A percentile compares a stretch with the other conserved stretches of the same genome.
Conservation (phyloP, 1,140 invertebrate species). For the Zaprionus vittiger region DNA sequence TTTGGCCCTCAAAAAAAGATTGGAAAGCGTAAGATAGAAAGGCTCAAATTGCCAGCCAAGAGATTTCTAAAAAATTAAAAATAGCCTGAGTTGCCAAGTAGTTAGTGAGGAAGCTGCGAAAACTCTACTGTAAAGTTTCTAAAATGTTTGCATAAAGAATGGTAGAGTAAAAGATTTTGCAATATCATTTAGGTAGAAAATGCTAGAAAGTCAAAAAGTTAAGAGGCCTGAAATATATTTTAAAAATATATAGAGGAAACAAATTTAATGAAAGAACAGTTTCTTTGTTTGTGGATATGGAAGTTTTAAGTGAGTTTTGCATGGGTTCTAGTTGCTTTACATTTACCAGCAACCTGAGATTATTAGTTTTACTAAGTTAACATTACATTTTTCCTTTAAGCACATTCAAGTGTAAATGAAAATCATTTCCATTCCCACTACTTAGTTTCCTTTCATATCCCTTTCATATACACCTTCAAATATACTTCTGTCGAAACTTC, state of each 20-base stretch:
- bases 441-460: too few species aligned
- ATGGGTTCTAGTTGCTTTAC: too few species aligned
- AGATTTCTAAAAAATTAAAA: constrained; percentile 38
- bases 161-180: neutral
- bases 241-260: neutral
- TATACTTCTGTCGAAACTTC: too few species aligned
- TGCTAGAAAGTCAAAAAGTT: neutral
- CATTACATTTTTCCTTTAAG: too few species aligned
- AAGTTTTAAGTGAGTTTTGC: too few species aligned
- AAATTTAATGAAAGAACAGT: too few species aligned
- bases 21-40: neutral
- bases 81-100: constrained; percentile 18
- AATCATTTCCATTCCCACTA: too few species aligned
- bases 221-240: neutral
- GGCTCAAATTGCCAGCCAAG: constrained; percentile 17
- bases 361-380: too few species aligned
- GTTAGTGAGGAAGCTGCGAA: neutral
- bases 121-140: neutral
- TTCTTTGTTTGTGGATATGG: too few species aligned
- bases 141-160: neutral
- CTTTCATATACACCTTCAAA: too few species aligned
- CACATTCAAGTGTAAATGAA: too few species aligned
- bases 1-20: constrained; percentile 19
- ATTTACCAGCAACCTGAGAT: too few species aligned
- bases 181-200: neutral